Conservation (phyloP, 2,888 invertebrate species). For the Sminthurides aquaticus region DNA sequence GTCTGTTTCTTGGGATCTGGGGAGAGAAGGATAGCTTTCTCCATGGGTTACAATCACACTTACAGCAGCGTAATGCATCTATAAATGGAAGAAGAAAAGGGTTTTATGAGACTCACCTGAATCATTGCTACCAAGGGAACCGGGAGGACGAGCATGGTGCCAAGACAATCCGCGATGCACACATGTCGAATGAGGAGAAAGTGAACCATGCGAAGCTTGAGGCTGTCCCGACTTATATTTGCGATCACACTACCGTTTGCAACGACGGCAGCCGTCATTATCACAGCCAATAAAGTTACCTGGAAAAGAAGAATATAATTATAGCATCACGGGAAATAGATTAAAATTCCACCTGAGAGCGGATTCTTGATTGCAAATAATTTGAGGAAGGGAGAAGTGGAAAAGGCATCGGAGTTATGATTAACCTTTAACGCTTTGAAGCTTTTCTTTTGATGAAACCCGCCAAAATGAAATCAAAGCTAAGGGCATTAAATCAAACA, state of each 20-base stretch:
- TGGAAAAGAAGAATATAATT: conserved; percentile 11
- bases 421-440: no score
- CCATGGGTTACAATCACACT: no score
- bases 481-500: no score
- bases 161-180: conserved; percentile 44
- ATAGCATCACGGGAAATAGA: not conserved
- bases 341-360: not conserved
- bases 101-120: conserved; percentile 19
- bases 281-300: conserved; percentile 33
- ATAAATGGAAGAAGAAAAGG: no score
- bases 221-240: conserved; percentile 43
- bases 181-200: conserved; percentile 44
- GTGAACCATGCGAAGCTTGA: conserved; percentile 44
- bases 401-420: no score
- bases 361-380: no score
- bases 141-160: conserved; percentile 43
- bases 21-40: no score
- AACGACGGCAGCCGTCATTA: conserved; percentile 38
- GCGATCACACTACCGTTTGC: conserved; percentile 43
- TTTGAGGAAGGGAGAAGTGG: no score
- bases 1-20: no score
- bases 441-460: no score
- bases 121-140: conserved; percentile 42
- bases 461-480: no score
- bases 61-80: no score